Base-by-base conservation (phyloP, 2,888 invertebrate genomes). In the Saturnia japonica region DNA sequence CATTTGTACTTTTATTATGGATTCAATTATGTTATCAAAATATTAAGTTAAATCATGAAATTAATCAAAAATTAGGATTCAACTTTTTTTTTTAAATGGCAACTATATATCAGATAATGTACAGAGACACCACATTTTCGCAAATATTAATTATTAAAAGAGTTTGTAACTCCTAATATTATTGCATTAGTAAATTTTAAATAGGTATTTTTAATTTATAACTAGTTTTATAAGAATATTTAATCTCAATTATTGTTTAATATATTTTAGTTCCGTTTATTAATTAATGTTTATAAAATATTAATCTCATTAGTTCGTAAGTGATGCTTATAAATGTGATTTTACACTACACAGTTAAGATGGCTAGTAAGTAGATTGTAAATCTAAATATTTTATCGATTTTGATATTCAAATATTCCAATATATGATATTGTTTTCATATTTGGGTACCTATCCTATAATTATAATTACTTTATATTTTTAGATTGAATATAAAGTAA, bases 241-340 rank as follows among this genome's bases (percentile, higher is more conserved):
- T 57, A 57, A 25, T 25, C 57, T 57, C 57, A 25, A 25, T 25
- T 25, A 57, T 25, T 57, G 12, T 57, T 57, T 51, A 19, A 19
- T 51, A 12, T 51, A 51, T 51, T 43, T 43, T 43, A 43, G 43
- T 43, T 43, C 19, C 1, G 19, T 19, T 19, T 57, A 57, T 14
- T 57, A 3, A 57, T 57, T 25, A 57, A 14, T 57, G 1, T 57
- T 57, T 57, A 57, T 28, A 14, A 14, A 57, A 25, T 57, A 57
- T 51, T 57, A 28, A 57, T 25, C 57, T 57, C 57, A 28, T 57
- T 57, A 57, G 57, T 57, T 57, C 25, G 14, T 57, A 57, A 57
- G 57, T 25, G 57, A 57, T 28, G 57, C 57, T 57, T 57, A 57
- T 28, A 57, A 25, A 57, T 57, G 57, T 57, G 57, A 57, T 57